These are phyloP conservation scores for Rhizoglyphus robini DNA, from an alignment of 1,140 invertebrate species.

Conservation along the genomic window DNA sequence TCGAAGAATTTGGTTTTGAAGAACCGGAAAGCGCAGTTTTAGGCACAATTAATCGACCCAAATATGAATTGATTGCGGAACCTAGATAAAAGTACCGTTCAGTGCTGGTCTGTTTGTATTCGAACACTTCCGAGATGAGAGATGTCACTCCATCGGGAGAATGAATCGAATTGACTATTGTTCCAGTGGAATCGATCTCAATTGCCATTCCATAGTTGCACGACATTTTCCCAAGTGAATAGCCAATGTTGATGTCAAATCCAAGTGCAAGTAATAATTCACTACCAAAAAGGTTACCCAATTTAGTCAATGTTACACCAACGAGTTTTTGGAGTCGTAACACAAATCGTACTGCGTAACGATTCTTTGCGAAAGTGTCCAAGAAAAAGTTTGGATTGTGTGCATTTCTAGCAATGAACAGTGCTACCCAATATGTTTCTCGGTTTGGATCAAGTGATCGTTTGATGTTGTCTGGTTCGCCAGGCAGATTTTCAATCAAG, in stretches of 20 bases:
- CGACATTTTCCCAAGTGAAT: not conserved
- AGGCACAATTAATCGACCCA: slow-evolving; percentile 34
- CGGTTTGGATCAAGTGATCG: slow-evolving; percentile 37
- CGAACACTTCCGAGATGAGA: slow-evolving; percentile 32
- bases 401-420: slow-evolving; percentile 36
- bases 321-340: slow-evolving; percentile 27
- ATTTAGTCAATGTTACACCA: slow-evolving; percentile 18
- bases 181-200: slow-evolving; percentile 48
- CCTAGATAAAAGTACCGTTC: slow-evolving; percentile 43
- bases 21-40: too few species aligned
- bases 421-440: slow-evolving; percentile 50
- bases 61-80: slow-evolving; percentile 50
- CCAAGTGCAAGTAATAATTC: slow-evolving; percentile 7
- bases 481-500: too few species aligned
- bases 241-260: not conserved
- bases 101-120: slow-evolving; percentile 26
- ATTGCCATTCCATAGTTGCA: slow-evolving; percentile 38
- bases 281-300: slow-evolving; percentile 20
- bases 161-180: slow-evolving; percentile 40
- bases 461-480: slow-evolving; percentile 61
- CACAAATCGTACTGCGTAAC: slow-evolving; percentile 32
- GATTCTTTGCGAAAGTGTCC: slow-evolving; percentile 31
- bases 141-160: slow-evolving; percentile 31
- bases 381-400: slow-evolving; percentile 27
- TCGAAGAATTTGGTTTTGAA: too few species aligned